These are phyloP conservation scores for Pseudoatta argentina DNA, from an alignment of 1,140 invertebrate genomes.

Conservation along the genomic window DNA sequence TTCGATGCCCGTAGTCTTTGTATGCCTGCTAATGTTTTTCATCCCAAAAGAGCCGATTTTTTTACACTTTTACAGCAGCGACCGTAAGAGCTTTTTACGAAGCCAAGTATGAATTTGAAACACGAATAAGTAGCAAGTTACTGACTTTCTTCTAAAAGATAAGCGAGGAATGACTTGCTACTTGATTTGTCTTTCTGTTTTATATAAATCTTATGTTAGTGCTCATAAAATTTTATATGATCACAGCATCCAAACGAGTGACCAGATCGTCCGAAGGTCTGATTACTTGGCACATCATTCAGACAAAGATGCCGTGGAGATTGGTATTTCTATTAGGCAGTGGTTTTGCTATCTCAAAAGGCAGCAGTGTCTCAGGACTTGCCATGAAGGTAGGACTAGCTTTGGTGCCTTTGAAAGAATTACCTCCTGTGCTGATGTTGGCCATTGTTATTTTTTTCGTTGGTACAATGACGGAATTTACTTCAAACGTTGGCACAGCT, in stretches of 20 bases:
- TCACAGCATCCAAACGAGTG: conserved; percentile 81
- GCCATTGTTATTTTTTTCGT: conserved; percentile 87
- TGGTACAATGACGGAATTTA: conserved; percentile 91
- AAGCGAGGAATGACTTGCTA: not conserved
- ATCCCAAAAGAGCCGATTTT: conserved; percentile 91
- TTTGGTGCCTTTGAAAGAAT: conserved; percentile 86
- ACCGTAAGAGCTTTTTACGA: conserved; percentile 66
- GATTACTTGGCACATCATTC: conserved; percentile 91
- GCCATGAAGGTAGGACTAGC: conserved; percentile 90
- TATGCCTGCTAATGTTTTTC: conserved; percentile 92
- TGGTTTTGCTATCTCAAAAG: conserved; percentile 94
- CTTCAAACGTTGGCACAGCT: conserved; percentile 93
- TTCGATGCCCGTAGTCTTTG: conserved; percentile 92
- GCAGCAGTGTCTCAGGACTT: conserved; percentile 91
- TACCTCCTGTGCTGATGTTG: conserved; percentile 87
- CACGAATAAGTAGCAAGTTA: conserved; percentile 18
- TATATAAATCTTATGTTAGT: not conserved
- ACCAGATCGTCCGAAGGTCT: conserved; percentile 88
- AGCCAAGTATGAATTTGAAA: not conserved
- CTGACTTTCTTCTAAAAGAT: not conserved
- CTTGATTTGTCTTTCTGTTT: not conserved
- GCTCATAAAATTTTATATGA: not conserved
- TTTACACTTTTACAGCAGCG: conserved; percentile 87
- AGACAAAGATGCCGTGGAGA: conserved; percentile 91
- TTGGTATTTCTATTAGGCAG: conserved; percentile 91